Base-by-base conservation (phyloP, 2,113 vertebrate species). In the Mohoua ochrocephala region DNA sequence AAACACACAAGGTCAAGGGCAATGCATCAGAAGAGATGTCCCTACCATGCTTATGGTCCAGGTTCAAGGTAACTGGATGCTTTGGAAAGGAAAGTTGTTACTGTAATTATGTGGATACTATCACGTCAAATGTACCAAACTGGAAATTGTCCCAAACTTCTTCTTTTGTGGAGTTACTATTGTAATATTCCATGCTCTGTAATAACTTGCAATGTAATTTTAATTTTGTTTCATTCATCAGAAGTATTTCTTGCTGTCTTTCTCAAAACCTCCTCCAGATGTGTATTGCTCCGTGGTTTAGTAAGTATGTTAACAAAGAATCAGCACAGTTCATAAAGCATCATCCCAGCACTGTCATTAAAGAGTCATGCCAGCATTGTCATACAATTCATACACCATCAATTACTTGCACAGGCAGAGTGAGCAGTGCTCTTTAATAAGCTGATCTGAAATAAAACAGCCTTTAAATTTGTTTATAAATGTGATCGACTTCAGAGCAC, bases 211-310 rank as follows among this genome's bases (percentile, higher is more conserved):
- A 94, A 92, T 87, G 61, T 76, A 53, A 52, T 96, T 95, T 91
- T 95, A 87, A 84, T 93, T 96, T 97, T 81, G 14, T 42, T 93
- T 96, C 88, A 89, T 97, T 97, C 68, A 24, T 93, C 59, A 64
- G 44, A 89, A 80, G 45, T 10, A 84, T 94, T 94, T 86, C 5
- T 16, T 93, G 17, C 87, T 84, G 95, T 95, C 65, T 93, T 97
- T 89, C 86, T 96, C 89, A 94, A 82, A 87, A 69, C 67, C 33
- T 87, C 21, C 47, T 20, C 31, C 17, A 85, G 70, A 70, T 90
- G 20, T 80, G 31, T 77, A 95, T 73, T 84, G 57, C 89, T 83
- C 92, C 67, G 37, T 87, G 41, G 35, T 85, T 97, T 86, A 31
- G 65, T 79, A 61, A 78, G 71, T 87, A 79, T 70, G 54, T 81